phyloP scores from a whole-genome alignment of 2,888 invertebrate genomes.

The Eledona agricola region DNA sequence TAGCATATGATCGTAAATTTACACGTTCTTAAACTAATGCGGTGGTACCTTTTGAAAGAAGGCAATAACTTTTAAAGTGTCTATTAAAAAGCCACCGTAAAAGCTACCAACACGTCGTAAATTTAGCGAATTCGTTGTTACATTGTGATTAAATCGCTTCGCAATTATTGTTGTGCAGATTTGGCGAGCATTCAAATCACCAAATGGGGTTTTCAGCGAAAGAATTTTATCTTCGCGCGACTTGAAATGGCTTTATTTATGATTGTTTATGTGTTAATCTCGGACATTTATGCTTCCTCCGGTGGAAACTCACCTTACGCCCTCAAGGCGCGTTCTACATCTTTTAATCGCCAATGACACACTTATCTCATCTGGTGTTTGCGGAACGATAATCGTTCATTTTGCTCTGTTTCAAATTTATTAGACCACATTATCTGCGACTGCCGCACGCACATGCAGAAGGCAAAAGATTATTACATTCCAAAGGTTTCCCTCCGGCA shows the following conservation, averaged over 20 bases:
- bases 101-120: slow-evolving; percentile 25
- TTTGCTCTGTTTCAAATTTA: slow-evolving; percentile 24
- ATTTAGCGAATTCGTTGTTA: slow-evolving; percentile 21
- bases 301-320: too few species aligned
- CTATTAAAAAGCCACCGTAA: slow-evolving; percentile 33
- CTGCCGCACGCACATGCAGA: slow-evolving; percentile 30
- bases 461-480: slow-evolving; percentile 39
- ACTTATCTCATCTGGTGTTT: too few species aligned
- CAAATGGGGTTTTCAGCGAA: too few species aligned
- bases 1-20: slow-evolving; percentile 33
- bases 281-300: too few species aligned
- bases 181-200: slow-evolving; percentile 1
- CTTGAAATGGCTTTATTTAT: too few species aligned
- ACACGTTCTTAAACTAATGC: slow-evolving; percentile 37
- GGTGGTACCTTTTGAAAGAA: slow-evolving; percentile 32
- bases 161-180: slow-evolving; percentile 1
- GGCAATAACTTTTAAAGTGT: slow-evolving; percentile 35
- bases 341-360: too few species aligned
- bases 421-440: slow-evolving; percentile 31
- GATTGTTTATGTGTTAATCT: too few species aligned
- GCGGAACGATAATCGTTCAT: slow-evolving; percentile 24
- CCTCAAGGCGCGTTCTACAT: too few species aligned
- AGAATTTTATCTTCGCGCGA: too few species aligned
- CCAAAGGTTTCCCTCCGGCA: slow-evolving; percentile 31
- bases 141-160: slow-evolving; percentile 23